Conservation (phyloP, 1,140 invertebrate genomes). For the Cryptotermes secundus region DNA sequence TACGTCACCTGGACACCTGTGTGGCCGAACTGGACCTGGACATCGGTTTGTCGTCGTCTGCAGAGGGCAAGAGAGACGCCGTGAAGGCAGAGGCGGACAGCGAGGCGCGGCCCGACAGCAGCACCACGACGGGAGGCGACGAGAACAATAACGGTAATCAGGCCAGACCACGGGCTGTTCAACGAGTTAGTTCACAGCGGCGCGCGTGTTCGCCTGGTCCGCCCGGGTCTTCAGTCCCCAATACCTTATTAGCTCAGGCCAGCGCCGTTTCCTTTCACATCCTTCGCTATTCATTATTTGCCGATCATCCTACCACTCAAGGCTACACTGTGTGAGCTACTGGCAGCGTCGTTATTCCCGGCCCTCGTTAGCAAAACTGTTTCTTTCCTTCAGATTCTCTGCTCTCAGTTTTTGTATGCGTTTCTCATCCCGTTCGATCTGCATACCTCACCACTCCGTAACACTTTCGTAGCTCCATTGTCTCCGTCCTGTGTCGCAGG, state of each 20-base stretch:
- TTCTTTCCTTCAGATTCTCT: too few species aligned
- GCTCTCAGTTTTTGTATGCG: too few species aligned
- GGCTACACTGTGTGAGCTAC: neutral
- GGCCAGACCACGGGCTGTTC: too few species aligned
- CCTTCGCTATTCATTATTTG: neutral
- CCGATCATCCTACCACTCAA: neutral
- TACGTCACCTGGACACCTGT: conserved; percentile 70
- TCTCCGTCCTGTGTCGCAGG: neutral
- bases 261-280: neutral
- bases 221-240: too few species aligned
- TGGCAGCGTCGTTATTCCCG: too few species aligned
- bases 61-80: neutral
- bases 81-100: conserved; percentile 38
- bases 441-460: too few species aligned
- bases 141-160: conserved; percentile 33
- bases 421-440: too few species aligned
- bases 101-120: conserved; percentile 27
- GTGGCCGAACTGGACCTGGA: conserved; percentile 68
- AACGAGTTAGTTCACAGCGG: too few species aligned
- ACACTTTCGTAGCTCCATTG: too few species aligned
- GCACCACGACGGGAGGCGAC: conserved; percentile 30
- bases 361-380: too few species aligned
- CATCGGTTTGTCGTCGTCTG: conserved; percentile 54
- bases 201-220: too few species aligned
- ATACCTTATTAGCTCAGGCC: neutral